Evolutionary conservation across 2,888 invertebrate species (phyloP), one percentile per base, ranked within the genome.

Genomic region (Epinotia nisella): DNA sequence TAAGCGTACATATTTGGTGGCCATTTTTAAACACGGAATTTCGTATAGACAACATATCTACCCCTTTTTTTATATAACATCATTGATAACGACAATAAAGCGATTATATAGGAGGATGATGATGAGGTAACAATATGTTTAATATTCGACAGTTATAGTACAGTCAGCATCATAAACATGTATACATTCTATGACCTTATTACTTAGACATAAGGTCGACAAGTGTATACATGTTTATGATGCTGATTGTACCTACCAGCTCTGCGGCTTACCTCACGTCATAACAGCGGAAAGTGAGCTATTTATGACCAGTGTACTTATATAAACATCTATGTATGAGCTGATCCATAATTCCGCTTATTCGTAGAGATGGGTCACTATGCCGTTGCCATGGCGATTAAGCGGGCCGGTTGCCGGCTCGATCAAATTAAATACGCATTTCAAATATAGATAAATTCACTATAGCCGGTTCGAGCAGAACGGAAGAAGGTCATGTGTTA

Each of bases 331-430:
- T 59, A 39, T 11, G 17, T 39, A 39, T 17, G 10, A 39, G 11
- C 39, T n/a, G 13, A 59, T 59, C 59, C 39, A 59, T 59, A 59
- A 39, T 59, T 39, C 59, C 39, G 59, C 35, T 35, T 59, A 58
- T 35, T 58, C 17, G 11, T 59, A 75, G 75, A 76, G 75, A 59
- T 70, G 72, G 83, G 85, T 86, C 81, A 86, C 78, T 85, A 74
- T 86, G 85, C 78, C 85, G 80, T 76, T 65, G 77, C 80, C 79
- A 78, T 81, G 81, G 79, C 76, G 75, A 82, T 79, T 39, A 19
- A 39, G 11, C 39, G 2, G 29, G 29, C 17, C 39, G 1, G 9
- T 35, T 35, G 39, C 39, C 59, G 11, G 11, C 39, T 39, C n/a
- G 0, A 39, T 39, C 19, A 39, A 59, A 59, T 39, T n/a, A n/a